Percentiles rank a stretch among this genome's conserved stretches.
Conservation (phyloP, 2,888 invertebrate species). For the Hydropsyche betteni region DNA sequence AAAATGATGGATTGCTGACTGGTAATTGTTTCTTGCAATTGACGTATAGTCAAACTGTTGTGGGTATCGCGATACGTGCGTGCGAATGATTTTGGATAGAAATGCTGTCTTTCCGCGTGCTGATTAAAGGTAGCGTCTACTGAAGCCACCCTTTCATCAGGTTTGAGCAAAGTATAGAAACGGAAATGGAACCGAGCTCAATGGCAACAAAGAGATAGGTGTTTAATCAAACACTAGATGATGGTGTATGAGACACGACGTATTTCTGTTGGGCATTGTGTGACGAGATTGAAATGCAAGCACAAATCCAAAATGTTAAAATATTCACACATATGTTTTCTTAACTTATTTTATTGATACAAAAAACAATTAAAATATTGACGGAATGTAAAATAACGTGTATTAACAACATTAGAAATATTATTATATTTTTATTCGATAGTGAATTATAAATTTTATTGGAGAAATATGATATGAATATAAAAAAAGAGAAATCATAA, state of each 20-base stretch:
- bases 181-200: background rate
- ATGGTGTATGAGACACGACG: background rate
- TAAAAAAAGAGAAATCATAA: too few relatives aligned
- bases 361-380: background rate
- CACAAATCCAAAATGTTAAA: too few relatives aligned
- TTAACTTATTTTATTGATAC: too few relatives aligned
- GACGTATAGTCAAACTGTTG: background rate
- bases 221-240: slow-evolving; percentile 6
- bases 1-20: background rate
- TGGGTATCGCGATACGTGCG: too few relatives aligned
- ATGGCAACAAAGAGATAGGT: slow-evolving; percentile 2
- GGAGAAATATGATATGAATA: too few relatives aligned
- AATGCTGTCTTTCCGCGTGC: background rate
- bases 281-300: background rate
- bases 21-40: background rate
- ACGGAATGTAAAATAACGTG: background rate
- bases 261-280: background rate
- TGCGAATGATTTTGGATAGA: background rate
- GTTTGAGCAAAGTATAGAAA: background rate
- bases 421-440: too few relatives aligned
- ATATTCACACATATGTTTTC: too few relatives aligned
- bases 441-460: too few relatives aligned
- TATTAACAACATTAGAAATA: too few relatives aligned
- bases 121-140: background rate
- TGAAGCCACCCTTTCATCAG: background rate